Conservation (phyloP, 2,888 invertebrate species). For the Netelia virgata region DNA sequence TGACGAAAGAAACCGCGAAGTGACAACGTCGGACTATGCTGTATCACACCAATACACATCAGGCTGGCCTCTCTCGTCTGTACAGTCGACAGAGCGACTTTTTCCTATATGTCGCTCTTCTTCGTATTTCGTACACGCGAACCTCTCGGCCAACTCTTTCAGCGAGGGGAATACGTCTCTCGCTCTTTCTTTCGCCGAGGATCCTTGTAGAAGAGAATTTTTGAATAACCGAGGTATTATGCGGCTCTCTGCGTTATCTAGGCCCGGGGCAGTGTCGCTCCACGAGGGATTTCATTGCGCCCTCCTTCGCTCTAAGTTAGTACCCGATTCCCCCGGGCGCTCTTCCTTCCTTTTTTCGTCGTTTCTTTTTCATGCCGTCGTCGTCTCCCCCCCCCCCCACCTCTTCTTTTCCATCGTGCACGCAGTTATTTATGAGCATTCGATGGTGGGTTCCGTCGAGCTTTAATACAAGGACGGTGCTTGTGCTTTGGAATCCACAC, state of each 20-base stretch:
- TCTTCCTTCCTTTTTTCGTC: conserved; percentile 24
- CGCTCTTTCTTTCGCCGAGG: conserved; percentile 7
- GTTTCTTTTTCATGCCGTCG: conserved; percentile 32
- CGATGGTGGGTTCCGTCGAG: conserved; percentile 38
- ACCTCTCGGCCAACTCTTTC: conserved; percentile 9
- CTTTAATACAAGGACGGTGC: conserved; percentile 20
- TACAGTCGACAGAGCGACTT: conserved; percentile 52
- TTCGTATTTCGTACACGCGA: background rate
- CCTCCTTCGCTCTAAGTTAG: conserved; percentile 37
- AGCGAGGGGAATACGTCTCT: background rate
- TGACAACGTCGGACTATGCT: conserved; percentile 36
- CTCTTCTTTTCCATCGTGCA: conserved; percentile 37
- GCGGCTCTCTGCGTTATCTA: conserved; percentile 61
- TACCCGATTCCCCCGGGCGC: conserved; percentile 49
- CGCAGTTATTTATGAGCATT: conserved; percentile 60
- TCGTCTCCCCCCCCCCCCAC: conserved; percentile 14
- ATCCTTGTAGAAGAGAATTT: conserved; percentile 66
- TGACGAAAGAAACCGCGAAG: conserved; percentile 49
- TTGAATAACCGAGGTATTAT: conserved; percentile 69
- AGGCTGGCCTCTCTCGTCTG: conserved; percentile 23
- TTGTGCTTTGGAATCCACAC: conserved; percentile 28
- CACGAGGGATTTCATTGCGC: conserved; percentile 38
- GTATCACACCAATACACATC: conserved; percentile 8
- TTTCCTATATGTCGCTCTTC: conserved; percentile 1
- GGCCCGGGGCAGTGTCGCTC: conserved; percentile 53